Percentiles rank a stretch among this genome's conserved stretches.
Evolutionary conservation across 2,888 invertebrate genomes (phyloP).

Genomic region (Lamellibrachia columna): DNA sequence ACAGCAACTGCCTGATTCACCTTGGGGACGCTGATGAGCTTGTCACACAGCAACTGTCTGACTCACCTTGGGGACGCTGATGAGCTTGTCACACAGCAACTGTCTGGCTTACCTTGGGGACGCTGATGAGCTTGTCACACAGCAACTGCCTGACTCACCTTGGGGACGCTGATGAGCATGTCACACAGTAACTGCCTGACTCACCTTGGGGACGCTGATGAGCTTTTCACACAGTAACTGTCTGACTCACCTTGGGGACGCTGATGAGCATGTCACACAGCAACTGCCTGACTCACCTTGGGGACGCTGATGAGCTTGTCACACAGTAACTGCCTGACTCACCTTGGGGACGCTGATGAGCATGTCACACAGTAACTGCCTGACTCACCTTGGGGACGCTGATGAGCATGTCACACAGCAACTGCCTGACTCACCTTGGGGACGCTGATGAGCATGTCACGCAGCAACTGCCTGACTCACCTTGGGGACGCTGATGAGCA

Average conservation of each 20-base stretch:
- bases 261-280: slow-evolving; percentile 53
- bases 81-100: slow-evolving; percentile 49
- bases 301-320: slow-evolving; percentile 56
- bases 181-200: slow-evolving; percentile 47
- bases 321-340: slow-evolving; percentile 43
- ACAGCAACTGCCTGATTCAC: slow-evolving; percentile 43
- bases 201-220: slow-evolving; percentile 55
- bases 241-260: slow-evolving; percentile 50
- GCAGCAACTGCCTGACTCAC: slow-evolving; percentile 43
- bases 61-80: slow-evolving; percentile 55
- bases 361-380: slow-evolving; percentile 50
- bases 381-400: slow-evolving; percentile 52
- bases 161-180: slow-evolving; percentile 54
- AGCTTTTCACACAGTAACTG: slow-evolving; percentile 51
- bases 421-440: slow-evolving; percentile 50
- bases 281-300: slow-evolving; percentile 46
- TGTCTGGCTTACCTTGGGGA: slow-evolving; percentile 50
- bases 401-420: slow-evolving; percentile 52
- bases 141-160: slow-evolving; percentile 46
- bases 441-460: slow-evolving; percentile 54
- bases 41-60: slow-evolving; percentile 47
- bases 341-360: slow-evolving; percentile 57
- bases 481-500: slow-evolving; percentile 57
- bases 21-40: slow-evolving; percentile 57
- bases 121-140: slow-evolving; percentile 53